phyloP scores from a whole-genome alignment of 2,797 vertebrate species.

The Sebastes melanostomus region DNA sequence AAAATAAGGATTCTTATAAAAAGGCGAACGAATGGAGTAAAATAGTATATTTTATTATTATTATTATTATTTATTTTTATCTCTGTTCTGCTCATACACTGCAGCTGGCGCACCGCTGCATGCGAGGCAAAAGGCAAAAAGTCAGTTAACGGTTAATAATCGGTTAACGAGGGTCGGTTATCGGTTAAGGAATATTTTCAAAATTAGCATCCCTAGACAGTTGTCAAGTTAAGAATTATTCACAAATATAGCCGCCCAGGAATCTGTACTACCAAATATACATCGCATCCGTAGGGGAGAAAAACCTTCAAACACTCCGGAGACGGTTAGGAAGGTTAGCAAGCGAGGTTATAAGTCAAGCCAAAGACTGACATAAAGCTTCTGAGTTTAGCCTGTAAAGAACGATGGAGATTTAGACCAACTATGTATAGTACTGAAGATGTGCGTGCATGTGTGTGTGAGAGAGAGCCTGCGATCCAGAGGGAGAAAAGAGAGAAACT shows the following conservation, averaged over 20 bases:
- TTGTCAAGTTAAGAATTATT: not conserved
- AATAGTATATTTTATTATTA: too few species aligned
- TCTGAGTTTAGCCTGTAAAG: conserved; percentile 59
- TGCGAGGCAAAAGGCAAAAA: too few species aligned
- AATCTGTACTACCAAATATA: conserved; percentile 11
- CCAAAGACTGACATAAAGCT: conserved; percentile 54
- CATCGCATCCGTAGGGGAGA: not conserved
- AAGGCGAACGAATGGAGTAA: too few species aligned
- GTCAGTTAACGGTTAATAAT: too few species aligned
- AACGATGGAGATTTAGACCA: conserved; percentile 35
- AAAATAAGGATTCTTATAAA: too few species aligned
- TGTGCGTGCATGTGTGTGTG: conserved; percentile 18
- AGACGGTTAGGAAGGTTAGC: conserved; percentile 11
- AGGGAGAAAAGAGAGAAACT: conserved; percentile 18
- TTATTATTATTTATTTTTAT: too few species aligned
- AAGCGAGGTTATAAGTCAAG: conserved; percentile 46
- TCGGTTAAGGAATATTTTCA: too few species aligned
- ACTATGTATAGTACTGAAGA: conserved; percentile 54
- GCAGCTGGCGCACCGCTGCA: too few species aligned
- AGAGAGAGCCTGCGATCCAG: not conserved
- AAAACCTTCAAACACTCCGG: conserved; percentile 17
- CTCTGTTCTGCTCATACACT: too few species aligned
- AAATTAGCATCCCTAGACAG: not conserved
- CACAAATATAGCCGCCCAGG: not conserved
- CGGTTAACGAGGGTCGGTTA: not conserved